Conservation (phyloP, 2,888 invertebrate genomes). For the Volucella inanis region DNA sequence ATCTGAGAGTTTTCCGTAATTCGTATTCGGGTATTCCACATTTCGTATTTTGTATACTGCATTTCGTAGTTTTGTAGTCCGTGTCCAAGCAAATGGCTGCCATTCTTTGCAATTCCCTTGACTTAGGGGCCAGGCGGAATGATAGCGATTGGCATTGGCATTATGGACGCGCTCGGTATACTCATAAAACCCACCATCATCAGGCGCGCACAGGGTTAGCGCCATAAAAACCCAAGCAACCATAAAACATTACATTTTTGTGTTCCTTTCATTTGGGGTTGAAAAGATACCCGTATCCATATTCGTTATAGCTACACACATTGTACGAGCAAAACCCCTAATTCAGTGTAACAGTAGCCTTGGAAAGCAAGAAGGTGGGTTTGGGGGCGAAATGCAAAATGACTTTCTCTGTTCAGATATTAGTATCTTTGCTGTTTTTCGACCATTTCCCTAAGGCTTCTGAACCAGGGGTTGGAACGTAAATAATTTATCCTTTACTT, state of each 20-base stretch:
- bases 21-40: too few species aligned
- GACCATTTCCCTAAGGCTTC: background rate
- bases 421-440: conserved; percentile 40
- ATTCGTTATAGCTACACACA: conserved; percentile 24
- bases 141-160: conserved; percentile 34
- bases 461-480: conserved; percentile 33
- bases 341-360: conserved; percentile 40
- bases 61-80: too few species aligned
- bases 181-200: conserved; percentile 69
- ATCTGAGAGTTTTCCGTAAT: conserved; percentile 48
- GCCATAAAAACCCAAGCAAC: conserved; percentile 58
- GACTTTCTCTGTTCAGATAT: conserved; percentile 39
- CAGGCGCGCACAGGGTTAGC: conserved; percentile 72
- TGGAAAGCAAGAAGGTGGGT: background rate
- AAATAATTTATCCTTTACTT: conserved; percentile 68
- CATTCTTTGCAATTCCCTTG: conserved; percentile 49
- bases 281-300: conserved; percentile 35
- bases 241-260: conserved; percentile 47
- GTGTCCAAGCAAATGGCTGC: conserved; percentile 52
- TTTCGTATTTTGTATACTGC: too few species aligned
- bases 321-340: conserved; percentile 49
- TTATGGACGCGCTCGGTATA: conserved; percentile 66
- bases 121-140: conserved; percentile 29
- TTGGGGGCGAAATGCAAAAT: conserved; percentile 60
- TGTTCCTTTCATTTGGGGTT: conserved; percentile 51